These are phyloP conservation scores for Cryptosula pallasiana DNA, from an alignment of 2,888 invertebrate genomes.

Conservation along the genomic window DNA sequence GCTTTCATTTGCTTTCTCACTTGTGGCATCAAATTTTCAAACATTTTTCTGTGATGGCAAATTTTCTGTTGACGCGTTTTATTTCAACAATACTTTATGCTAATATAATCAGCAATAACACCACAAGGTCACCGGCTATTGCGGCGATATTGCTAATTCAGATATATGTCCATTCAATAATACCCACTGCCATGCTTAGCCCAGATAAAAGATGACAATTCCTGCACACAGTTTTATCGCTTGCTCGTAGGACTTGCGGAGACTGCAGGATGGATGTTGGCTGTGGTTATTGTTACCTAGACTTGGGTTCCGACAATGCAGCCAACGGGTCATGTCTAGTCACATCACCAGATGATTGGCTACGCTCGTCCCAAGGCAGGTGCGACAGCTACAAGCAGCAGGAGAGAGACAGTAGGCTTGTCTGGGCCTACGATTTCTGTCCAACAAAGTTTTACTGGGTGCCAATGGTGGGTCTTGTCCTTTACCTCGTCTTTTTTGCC, in stretches of 20 bases:
- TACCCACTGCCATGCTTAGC: too few relatives aligned
- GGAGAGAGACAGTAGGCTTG: slow-evolving; percentile 9
- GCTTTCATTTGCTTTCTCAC: too few relatives aligned
- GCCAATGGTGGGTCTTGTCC: slow-evolving; percentile 51
- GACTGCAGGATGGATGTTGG: slow-evolving; percentile 50
- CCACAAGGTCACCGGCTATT: too few relatives aligned
- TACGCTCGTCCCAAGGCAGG: slow-evolving; percentile 42
- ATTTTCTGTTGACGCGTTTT: too few relatives aligned
- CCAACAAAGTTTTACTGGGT: slow-evolving; percentile 54
- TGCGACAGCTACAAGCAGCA: slow-evolving; percentile 35
- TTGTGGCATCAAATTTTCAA: too few relatives aligned
- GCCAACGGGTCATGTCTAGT: slow-evolving; percentile 49
- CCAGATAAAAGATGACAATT: too few relatives aligned
- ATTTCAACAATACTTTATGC: too few relatives aligned
- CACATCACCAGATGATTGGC: slow-evolving; percentile 39
- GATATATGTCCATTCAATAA: too few relatives aligned
- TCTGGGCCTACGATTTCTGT: slow-evolving; percentile 55
- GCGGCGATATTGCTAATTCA: too few relatives aligned
- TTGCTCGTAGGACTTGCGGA: slow-evolving; percentile 54
- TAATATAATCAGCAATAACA: too few relatives aligned
- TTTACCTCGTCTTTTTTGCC: slow-evolving; percentile 57
- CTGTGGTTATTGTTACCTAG: slow-evolving; percentile 56
- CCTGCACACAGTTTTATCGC: too few relatives aligned
- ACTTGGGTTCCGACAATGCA: slow-evolving; percentile 29
- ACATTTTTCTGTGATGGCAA: too few relatives aligned